phyloP scores from a whole-genome alignment of 2,888 invertebrate species.

The Falcaria lacertinaria region DNA sequence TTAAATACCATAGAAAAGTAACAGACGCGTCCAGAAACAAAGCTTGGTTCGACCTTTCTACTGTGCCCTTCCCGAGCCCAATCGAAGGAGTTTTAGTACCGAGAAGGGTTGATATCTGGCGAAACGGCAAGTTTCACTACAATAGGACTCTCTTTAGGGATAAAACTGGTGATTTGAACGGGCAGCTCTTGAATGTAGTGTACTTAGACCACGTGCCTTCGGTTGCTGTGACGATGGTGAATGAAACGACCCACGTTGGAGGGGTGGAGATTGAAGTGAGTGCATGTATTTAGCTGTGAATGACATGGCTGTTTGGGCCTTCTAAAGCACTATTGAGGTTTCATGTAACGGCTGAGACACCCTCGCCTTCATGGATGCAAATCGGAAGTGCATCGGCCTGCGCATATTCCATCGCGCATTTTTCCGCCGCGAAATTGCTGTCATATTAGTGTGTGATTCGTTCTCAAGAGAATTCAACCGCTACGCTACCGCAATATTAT shows the following conservation, averaged over 20 bases:
- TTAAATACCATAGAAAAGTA: constrained; percentile 75
- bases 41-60: constrained; percentile 85
- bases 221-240: constrained; percentile 64
- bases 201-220: constrained; percentile 85
- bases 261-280: constrained; percentile 86
- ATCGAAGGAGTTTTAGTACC: constrained; percentile 77
- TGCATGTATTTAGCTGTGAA: too few relatives aligned
- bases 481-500: too few relatives aligned
- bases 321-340: too few relatives aligned
- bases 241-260: constrained; percentile 57
- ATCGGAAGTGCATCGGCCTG: too few relatives aligned
- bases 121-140: constrained; percentile 79
- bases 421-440: too few relatives aligned
- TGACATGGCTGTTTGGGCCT: too few relatives aligned
- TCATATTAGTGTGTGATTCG: too few relatives aligned
- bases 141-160: constrained; percentile 73
- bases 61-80: constrained; percentile 86
- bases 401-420: too few relatives aligned
- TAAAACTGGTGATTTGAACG: constrained; percentile 80
- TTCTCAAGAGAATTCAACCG: too few relatives aligned
- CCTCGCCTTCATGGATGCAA: too few relatives aligned
- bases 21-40: constrained; percentile 40
- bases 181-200: constrained; percentile 80
- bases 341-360: too few relatives aligned
- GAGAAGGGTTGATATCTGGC: constrained; percentile 84